These are phyloP conservation scores for Alectoris magna DNA, from an alignment of 2,797 vertebrate species.

Conservation along the genomic window DNA sequence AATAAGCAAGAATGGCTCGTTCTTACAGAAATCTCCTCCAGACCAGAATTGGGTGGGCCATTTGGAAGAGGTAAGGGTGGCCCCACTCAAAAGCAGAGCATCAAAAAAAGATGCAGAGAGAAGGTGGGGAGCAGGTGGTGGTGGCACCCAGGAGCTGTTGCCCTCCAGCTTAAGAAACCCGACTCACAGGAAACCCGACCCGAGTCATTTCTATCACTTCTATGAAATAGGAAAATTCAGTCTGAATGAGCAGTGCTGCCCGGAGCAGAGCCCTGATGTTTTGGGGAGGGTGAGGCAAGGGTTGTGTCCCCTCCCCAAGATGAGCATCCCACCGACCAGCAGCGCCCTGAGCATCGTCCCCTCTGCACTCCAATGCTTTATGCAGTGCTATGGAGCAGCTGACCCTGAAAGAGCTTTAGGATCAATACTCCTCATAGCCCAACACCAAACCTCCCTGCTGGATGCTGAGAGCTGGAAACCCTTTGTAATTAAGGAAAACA, in stretches of 20 bases:
- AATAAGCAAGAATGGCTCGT: background rate
- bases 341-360: rapidly evolving
- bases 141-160: background rate
- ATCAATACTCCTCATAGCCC: background rate
- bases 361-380: background rate
- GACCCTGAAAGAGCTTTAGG: background rate
- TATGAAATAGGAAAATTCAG: background rate
- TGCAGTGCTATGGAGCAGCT: background rate
- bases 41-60: background rate
- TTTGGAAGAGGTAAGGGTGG: background rate
- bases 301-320: background rate
- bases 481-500: background rate
- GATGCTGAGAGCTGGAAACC: background rate
- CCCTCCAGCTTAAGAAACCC: background rate
- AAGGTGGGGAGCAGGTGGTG: background rate
- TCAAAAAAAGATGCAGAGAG: rapidly evolving
- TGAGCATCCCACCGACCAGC: background rate
- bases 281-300: background rate
- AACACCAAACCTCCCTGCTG: rapidly evolving
- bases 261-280: background rate
- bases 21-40: background rate
- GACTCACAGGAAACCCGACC: background rate
- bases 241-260: background rate
- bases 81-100: background rate
- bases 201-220: too few species aligned